A percentile compares a stretch with the other conserved stretches of the same genome.
Evolutionary conservation across 64 coral and sea anemone species (phyloP).

Genomic region (Dendronephthya gigantea): DNA sequence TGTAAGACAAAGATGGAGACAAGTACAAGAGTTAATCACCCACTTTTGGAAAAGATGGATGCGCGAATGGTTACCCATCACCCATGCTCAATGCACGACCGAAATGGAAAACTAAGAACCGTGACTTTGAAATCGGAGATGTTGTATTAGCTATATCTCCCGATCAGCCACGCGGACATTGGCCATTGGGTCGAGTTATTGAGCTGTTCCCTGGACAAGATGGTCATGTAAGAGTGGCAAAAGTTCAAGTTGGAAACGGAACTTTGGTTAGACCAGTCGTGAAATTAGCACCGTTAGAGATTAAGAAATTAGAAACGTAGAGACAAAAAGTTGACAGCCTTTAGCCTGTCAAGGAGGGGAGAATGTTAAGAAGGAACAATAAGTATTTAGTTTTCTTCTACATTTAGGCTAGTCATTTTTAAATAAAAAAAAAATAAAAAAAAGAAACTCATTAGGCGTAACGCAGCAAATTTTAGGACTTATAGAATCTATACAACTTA

Average conservation of each 20-base stretch:
- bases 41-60: slow-evolving; percentile 23
- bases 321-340: no score
- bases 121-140: not conserved
- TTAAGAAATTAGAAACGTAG: no score
- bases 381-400: no score
- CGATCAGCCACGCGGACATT: not conserved
- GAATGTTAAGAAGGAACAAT: no score
- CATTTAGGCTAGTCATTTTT: no score
- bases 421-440: no score
- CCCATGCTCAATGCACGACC: not conserved
- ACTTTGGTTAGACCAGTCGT: not conserved
- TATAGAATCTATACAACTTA: no score
- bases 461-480: no score
- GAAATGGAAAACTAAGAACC: not conserved
- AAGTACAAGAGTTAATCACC: slow-evolving; percentile 18
- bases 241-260: not conserved
- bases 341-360: no score
- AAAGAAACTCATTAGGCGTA: no score
- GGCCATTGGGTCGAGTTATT: not conserved
- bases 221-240: not conserved
- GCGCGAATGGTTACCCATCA: slow-evolving; percentile 18
- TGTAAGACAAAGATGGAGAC: slow-evolving; percentile 28
- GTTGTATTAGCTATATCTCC: not conserved
- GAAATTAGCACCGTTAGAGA: not conserved
- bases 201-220: not conserved